Conservation (phyloP, 2,797 vertebrate genomes). For the Margarornis squamiger region DNA sequence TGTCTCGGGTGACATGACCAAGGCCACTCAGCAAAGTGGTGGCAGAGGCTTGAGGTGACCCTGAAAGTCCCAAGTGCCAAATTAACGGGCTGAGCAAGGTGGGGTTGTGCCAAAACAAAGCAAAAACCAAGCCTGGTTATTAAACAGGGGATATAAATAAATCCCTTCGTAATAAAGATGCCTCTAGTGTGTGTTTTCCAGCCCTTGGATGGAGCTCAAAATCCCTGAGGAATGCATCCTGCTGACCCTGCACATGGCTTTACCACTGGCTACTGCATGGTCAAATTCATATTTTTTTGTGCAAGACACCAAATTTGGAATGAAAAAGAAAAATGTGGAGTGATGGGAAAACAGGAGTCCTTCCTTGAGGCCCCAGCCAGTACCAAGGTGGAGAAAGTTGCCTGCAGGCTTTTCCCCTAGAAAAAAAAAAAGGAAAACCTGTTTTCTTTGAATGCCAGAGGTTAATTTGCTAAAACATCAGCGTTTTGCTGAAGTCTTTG, state of each 20-base stretch:
- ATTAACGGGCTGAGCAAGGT: neutral
- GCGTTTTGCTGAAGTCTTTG: slow-evolving; percentile 33
- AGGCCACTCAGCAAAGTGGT: neutral
- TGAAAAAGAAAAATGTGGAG: neutral
- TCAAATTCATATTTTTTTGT: neutral
- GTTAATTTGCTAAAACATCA: neutral
- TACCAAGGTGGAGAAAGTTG: accelerated
- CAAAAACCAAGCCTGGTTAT: neutral
- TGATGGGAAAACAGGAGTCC: neutral
- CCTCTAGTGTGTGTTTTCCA: neutral
- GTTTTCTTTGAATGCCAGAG: neutral
- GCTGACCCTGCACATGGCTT: neutral
- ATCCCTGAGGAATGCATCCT: neutral
- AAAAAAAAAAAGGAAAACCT: neutral
- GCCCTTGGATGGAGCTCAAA: neutral
- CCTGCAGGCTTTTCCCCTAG: neutral
- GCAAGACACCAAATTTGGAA: neutral
- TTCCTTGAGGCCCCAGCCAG: neutral
- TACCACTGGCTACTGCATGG: accelerated
- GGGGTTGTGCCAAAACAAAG: neutral
- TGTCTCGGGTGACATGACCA: neutral
- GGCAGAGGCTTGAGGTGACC: neutral
- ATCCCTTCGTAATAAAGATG: neutral
- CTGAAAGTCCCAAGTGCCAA: neutral
- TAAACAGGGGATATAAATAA: neutral